Evolutionary conservation across 2,797 vertebrate genomes (phyloP).

Genomic region (Aeoliscus strigatus): DNA sequence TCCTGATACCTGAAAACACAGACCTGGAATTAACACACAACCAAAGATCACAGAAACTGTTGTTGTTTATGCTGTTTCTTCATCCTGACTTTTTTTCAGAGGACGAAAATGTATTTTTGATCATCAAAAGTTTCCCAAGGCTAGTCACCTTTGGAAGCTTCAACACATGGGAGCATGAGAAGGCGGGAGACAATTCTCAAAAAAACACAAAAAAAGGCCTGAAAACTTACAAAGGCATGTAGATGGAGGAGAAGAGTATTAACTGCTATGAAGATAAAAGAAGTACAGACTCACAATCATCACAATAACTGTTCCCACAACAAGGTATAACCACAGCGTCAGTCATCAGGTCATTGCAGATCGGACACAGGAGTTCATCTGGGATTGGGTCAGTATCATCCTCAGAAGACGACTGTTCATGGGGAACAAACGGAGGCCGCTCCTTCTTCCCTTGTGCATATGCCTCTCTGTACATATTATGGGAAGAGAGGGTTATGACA

Average conservation of each 20-base stretch:
- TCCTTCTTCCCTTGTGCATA: conserved; percentile 99
- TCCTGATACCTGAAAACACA: conserved; percentile 83
- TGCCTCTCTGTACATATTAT: conserved; percentile 80
- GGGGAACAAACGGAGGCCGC: conserved; percentile 93
- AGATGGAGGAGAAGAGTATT: no score
- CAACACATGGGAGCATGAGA: no score
- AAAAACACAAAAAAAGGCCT: no score
- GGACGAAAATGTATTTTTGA: no score
- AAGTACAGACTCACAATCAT: conserved; percentile 82
- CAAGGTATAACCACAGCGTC: conserved; percentile 98
- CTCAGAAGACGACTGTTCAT: conserved; percentile 90
- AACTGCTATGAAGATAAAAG: no score
- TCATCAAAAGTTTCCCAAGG: no score
- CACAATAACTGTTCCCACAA: conserved; percentile 98
- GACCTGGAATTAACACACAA: not conserved
- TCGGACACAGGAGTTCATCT: conserved; percentile 92
- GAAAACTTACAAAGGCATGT: no score
- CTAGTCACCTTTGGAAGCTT: no score
- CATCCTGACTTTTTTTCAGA: no score
- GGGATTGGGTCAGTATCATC: conserved; percentile 94
- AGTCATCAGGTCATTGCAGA: conserved; percentile 97
- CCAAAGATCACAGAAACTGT: not conserved
- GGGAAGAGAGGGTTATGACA: not conserved
- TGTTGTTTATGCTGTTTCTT: no score
- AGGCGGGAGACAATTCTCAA: no score